Evolutionary conservation across 2,797 vertebrate species (phyloP).

Genomic region (Scolopax bukidnonensis): DNA sequence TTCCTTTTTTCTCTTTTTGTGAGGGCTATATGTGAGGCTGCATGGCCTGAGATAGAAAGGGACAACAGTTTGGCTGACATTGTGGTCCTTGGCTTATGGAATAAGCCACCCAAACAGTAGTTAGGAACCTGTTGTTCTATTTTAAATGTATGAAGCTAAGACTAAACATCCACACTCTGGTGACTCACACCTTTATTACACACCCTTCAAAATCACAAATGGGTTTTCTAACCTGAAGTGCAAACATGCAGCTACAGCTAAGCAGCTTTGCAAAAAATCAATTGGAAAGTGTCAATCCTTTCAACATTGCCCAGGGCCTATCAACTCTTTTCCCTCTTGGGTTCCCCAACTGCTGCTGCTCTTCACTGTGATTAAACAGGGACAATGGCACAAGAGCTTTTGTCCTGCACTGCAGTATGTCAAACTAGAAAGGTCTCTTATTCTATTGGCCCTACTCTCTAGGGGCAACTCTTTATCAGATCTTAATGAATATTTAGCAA

Average conservation of each 20-base stretch:
- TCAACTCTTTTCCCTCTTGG: neutral
- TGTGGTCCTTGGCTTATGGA: neutral
- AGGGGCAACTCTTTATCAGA: neutral
- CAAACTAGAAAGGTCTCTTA: neutral
- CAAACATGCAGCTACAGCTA: slow-evolving; percentile 3
- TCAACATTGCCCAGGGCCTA: neutral
- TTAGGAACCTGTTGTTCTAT: neutral
- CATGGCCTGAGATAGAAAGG: neutral
- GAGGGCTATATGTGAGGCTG: neutral
- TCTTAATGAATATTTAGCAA: slow-evolving; percentile 18
- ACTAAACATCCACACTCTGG: neutral
- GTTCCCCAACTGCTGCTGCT: neutral
- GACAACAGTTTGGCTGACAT: neutral
- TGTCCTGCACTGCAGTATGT: neutral
- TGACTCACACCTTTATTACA: neutral
- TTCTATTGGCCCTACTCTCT: neutral
- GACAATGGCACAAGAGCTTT: neutral
- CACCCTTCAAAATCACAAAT: slow-evolving; percentile 35
- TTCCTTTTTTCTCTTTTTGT: neutral
- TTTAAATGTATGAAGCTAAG: neutral
- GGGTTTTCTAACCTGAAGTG: slow-evolving; percentile 9
- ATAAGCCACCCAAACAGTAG: neutral
- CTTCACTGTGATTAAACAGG: neutral
- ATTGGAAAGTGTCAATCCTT: neutral
- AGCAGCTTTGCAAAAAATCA: slow-evolving; percentile 41